Evolutionary conservation across 2,888 invertebrate genomes (phyloP).

Genomic region (Aricia artaxerxes): DNA sequence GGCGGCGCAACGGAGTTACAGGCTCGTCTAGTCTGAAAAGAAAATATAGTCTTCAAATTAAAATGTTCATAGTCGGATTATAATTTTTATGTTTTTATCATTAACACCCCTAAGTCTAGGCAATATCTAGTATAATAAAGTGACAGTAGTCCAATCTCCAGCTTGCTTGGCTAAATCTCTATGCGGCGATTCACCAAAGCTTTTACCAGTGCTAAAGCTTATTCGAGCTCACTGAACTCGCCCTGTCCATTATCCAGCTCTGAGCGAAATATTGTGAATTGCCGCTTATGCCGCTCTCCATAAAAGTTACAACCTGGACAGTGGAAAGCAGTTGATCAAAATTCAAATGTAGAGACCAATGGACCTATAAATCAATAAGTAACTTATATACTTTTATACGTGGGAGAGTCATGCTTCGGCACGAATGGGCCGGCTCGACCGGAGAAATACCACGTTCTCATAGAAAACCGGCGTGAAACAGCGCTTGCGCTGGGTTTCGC

Average conservation of each 20-base stretch:
- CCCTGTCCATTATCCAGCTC: slow-evolving; percentile 16
- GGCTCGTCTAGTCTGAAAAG: no score
- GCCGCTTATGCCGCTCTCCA: neutral
- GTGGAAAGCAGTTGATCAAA: neutral
- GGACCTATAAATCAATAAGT: neutral
- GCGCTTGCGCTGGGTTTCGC: no score
- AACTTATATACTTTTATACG: no score
- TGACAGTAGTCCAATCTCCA: slow-evolving; percentile 21
- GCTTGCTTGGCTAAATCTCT: slow-evolving; percentile 19
- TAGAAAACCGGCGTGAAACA: no score
- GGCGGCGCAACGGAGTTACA: no score
- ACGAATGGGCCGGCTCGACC: no score
- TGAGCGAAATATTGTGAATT: slow-evolving; percentile 20
- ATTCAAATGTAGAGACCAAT: neutral
- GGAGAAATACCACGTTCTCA: no score
- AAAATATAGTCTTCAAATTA: no score
- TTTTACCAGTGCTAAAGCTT: slow-evolving; percentile 29
- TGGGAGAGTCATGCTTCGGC: no score
- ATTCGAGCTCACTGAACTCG: slow-evolving; percentile 19
- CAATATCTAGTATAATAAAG: neutral
- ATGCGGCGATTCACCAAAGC: slow-evolving; percentile 24
- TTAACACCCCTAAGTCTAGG: no score
- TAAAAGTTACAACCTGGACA: neutral
- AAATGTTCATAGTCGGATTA: no score
- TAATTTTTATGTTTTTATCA: no score